These are phyloP conservation scores for Tetanocera ferruginea DNA, from an alignment of 2,888 invertebrate genomes.

Conservation along the genomic window DNA sequence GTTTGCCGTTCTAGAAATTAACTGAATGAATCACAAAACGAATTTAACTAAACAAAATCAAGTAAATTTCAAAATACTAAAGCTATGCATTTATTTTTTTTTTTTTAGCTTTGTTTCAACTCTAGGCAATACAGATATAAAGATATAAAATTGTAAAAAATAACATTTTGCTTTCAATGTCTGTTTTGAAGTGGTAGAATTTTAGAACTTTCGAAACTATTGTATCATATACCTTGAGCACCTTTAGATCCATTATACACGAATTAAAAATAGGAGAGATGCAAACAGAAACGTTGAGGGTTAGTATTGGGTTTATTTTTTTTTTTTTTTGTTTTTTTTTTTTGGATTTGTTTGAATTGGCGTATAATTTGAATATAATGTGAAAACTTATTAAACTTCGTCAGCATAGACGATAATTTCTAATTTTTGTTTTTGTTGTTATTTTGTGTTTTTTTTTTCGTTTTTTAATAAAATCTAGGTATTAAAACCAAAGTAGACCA, in stretches of 20 bases:
- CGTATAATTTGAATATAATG: too few relatives aligned
- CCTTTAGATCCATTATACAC: conserved; percentile 62
- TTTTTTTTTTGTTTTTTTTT: neutral
- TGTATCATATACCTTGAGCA: conserved; percentile 67
- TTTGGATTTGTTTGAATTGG: too few relatives aligned
- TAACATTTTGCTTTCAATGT: conserved; percentile 23
- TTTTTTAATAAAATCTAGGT: too few relatives aligned
- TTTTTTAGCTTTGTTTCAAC: neutral
- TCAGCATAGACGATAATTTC: too few relatives aligned
- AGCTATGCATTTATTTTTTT: too few relatives aligned
- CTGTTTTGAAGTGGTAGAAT: neutral
- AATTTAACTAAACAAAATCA: neutral
- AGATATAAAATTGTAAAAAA: neutral
- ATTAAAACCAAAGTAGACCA: too few relatives aligned
- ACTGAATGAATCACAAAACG: neutral
- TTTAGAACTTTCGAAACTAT: conserved; percentile 12
- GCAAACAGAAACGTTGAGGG: conserved; percentile 41
- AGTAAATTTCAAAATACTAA: neutral
- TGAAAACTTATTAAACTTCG: too few relatives aligned
- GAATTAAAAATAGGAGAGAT: conserved; percentile 46
- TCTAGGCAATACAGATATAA: neutral
- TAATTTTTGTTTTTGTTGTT: too few relatives aligned
- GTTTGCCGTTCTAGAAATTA: too few relatives aligned
- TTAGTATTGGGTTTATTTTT: conserved; percentile 30
- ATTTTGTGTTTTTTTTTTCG: too few relatives aligned